A percentile compares a stretch with the other conserved stretches of the same genome.
These are phyloP conservation scores for Cirrhinus mrigala DNA, from an alignment of 2,797 vertebrate species.

Conservation along the genomic window DNA sequence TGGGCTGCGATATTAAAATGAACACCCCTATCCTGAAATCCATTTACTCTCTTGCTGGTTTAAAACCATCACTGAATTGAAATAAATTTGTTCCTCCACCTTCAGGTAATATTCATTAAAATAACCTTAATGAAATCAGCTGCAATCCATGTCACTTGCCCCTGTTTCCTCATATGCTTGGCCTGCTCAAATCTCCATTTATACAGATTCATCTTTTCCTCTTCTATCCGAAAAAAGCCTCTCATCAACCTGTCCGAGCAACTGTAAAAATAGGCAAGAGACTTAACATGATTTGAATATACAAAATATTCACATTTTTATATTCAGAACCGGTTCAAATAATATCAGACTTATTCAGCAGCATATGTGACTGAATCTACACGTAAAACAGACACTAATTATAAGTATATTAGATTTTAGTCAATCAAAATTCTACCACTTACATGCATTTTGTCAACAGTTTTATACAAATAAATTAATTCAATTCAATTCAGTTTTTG, in stretches of 20 bases:
- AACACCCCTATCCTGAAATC: conserved; percentile 70
- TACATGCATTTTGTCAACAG: neutral
- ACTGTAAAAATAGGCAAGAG: neutral
- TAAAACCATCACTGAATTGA: conserved; percentile 64
- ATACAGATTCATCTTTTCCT: conserved; percentile 12
- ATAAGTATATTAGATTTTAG: neutral
- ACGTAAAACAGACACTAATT: neutral
- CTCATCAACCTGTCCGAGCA: neutral
- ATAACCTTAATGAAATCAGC: conserved; percentile 66
- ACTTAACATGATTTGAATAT: neutral
- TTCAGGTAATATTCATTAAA: conserved; percentile 64
- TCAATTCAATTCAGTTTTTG: neutral
- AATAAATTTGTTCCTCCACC: conserved; percentile 66
- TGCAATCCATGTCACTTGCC: conserved; percentile 46
- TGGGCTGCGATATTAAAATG: conserved; percentile 71
- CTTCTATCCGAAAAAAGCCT: conserved; percentile 16
- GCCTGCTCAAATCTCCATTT: conserved; percentile 43
- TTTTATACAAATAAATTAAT: neutral
- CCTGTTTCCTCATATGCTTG: conserved; percentile 25
- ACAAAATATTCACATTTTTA: neutral
- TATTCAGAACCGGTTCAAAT: too few relatives aligned
- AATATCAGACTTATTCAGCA: neutral
- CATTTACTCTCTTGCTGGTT: conserved; percentile 69
- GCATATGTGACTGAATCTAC: neutral
- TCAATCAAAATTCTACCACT: neutral